Base-by-base conservation (phyloP, 2,797 vertebrate genomes). In the Merluccius polli region DNA sequence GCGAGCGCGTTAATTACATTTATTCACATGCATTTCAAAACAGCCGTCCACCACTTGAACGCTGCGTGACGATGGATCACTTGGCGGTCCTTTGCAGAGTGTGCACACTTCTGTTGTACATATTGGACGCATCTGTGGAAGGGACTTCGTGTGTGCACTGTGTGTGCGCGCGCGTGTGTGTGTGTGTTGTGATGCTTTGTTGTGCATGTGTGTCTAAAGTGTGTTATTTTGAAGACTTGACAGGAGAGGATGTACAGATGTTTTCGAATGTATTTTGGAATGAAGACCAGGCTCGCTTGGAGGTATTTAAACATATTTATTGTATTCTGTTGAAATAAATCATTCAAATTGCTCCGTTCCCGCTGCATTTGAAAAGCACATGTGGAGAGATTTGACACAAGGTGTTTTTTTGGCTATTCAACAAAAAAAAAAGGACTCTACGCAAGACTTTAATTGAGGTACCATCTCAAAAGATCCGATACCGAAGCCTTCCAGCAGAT, bases 21-120 rank as follows among this genome's bases (percentile, higher is more conserved):
- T 85, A 88, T 88, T 92, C 89, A 84, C 87, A 85, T 80, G 78
- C 90, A 89, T 91, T 80, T 74, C 81, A 92, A 89, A 78, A 78
- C 65, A 74, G 72, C 82, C 87, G 85, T 82, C 81, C 79, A 86
- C 89, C 79, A 86, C 89, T 81, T 86, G 85, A 94, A 88, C 86
- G 80, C 90, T 94, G 95, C 93, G 95, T 95, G 95, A 92, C 82
- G 87, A 87, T 90, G 89, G 93, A 91, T 94, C 87, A 91, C 93
- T 90, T 92, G 90, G 93, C 94, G n/a, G 48, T 95, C 93, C n/a
- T n/a, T n/a, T n/a, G n/a, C n/a, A n/a, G n/a, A n/a, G n/a, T n/a
- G n/a, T n/a, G 93, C 92, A 87, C 91, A 95, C 72, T 90, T 92
- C 93, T 92, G 94, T 90, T 94, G 95, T 96, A 96, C 95, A 96